Base-by-base conservation (phyloP, 2,888 invertebrate species). In the Salpingus planirostris region DNA sequence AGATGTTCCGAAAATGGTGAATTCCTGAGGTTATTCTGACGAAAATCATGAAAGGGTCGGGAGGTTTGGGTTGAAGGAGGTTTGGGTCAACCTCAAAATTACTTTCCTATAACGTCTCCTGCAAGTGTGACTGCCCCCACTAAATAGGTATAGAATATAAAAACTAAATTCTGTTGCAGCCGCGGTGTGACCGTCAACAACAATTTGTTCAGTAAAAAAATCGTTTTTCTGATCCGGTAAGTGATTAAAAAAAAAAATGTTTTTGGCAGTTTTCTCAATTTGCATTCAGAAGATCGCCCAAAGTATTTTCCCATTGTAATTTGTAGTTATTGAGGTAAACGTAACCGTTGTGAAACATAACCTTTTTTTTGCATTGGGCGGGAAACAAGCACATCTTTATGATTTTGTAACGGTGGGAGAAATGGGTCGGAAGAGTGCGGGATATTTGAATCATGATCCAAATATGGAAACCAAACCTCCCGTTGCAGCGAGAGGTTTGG, bases 401-500 rank as follows among this genome's bases (percentile, higher is more conserved):
- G 18, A 18, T 7, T 18, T 18, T 6, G 27, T 13, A 11, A 13
- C 27, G 5, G 27, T 18, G 18, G 18, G 18, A 18, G 18, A 8
- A 7, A 7, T 18, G 18, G 18, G 18, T 18, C 18, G 18, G 6
- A 7, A 8, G 6, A 6, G 8, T 8, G 18, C 18, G 18, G 18
- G 18, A 18, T 6, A 8, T 18, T 18, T 18, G 18, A 8, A 8
- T 18, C 18, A 18, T 8, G 18, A 18, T 8, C 27, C 10, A 27
- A 27, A 13, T n/a, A n/a, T n/a, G n/a, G n/a, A n/a, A n/a, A n/a
- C 18, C 18, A 18, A 18, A 18, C 18, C 18, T 18, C 18, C 18
- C 18, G 6, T 8, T 18, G 8, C 18, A 18, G 8, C 18, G 6
- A 6, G 8, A 18, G n/a, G n/a, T n/a, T n/a, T n/a, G n/a, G n/a